Evolutionary conservation across 2,888 invertebrate species (phyloP), one percentile per base, ranked within the genome.

Genomic region (Brenthis ino): DNA sequence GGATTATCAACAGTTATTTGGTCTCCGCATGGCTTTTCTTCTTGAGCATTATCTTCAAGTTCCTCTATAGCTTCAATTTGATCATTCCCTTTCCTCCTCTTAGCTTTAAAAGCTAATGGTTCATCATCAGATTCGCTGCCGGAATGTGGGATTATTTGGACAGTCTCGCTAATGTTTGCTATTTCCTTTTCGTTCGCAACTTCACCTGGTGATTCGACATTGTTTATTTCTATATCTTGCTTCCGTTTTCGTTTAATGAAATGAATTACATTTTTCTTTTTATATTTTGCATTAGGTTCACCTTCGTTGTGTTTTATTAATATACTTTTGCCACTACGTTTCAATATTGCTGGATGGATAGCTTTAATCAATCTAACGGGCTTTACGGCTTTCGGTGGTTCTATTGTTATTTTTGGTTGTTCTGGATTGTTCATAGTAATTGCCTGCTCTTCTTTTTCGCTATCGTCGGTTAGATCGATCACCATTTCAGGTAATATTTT

Each of bases 401-500:
- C 54, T n/a, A 68, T 16, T 16, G 28, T 20, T 65, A 37, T 43
- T 57, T 53, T 5, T 1, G 12, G 3, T 11, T 53, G 37, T 24
- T 51, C 50, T 50, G 37, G 53, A 53, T 50, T 11, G 33, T 61
- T n/a, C 4, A 6, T 6, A n/a, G 12, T 13, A 16, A 13, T 6
- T 2, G 20, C 16, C 28, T 61, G n/a, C 37, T 24, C 53, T 58
- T 72, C 57, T 43, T 53, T 50, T 20, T 75, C 76, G 2, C 78
- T 79, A 13, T 89, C 89, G 43, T 86, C 84, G 14, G 89, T 91
- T 63, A 91, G 80, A 75, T 91, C 91, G 13, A 90, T 86, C 1
- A 85, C 77, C 8, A 74, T 47, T 16, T 69, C 68, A 51, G 53
- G 13, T 1, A 8, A 37, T 66, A 37, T 5, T 20, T 20, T 20